Base-by-base conservation (phyloP, 1,140 invertebrate genomes). In the Drosophila sproati region DNA sequence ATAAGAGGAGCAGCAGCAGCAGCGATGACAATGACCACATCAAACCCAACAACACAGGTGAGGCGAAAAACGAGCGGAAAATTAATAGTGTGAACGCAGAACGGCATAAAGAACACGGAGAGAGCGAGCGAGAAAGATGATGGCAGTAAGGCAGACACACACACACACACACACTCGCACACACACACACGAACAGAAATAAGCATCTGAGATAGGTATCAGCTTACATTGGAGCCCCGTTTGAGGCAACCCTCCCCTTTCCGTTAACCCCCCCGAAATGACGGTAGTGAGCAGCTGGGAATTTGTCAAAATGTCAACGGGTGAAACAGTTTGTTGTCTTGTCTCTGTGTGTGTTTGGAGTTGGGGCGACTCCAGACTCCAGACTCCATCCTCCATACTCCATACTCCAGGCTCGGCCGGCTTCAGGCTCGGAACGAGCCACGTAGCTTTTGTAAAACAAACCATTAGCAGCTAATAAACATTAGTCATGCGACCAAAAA, bases 261-360 rank as follows among this genome's bases (percentile, higher is more conserved):
- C 12, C 12, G 0, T 37, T 31, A 12, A 20, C 47, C 34, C 20
- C 7, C 28, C 6, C 29, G 31, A 62, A 39, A 66, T 69, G 73
- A 77, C 67, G 66, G 81, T 79, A 79, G 87, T 85, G 67, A 85
- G 82, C 72, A 80, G 63, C 77, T 71, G 90, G 73, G 75, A 92
- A 92, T 92, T 92, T 92, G 90, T 91, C 91, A 92, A 91, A 91
- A 86, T 91, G 90, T 92, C 91, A 92, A 92, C 91, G 86, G 90
- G 90, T 92, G 83, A 91, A 89, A 89, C 86, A 88, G 78, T 89
- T 89, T 74, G 64, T 89, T 83, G 68, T 70, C 45, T 39, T 35
- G 20, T 20, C 20, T 20, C 20, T 20, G 20, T 20, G 20, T 20
- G 20, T 20, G 20, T 29, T 29, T 68, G 43, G 50, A 69, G 45